Conservation (phyloP, 2,888 invertebrate genomes). For the Nemotelus pantherinus region DNA sequence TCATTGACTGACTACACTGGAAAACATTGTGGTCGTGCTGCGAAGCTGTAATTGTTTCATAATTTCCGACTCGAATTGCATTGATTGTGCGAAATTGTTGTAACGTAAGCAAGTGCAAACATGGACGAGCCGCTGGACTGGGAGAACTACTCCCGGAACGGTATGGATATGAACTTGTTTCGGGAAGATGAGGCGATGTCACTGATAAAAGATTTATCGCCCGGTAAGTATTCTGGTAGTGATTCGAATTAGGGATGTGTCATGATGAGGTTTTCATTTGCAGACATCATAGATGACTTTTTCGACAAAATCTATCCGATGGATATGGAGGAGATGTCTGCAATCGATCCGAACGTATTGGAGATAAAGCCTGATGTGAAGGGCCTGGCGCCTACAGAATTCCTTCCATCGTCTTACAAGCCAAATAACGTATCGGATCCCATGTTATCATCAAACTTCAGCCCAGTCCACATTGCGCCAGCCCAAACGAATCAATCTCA, state of each 20-base stretch:
- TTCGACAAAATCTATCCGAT: conserved; percentile 60
- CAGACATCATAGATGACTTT: conserved; percentile 61
- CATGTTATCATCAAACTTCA: conserved; percentile 58
- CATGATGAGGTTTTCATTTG: conserved; percentile 5
- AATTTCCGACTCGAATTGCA: not conserved
- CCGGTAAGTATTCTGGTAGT: conserved; percentile 53
- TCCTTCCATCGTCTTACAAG: conserved; percentile 56
- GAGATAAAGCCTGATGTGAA: conserved; percentile 48
- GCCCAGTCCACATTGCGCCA: conserved; percentile 46
- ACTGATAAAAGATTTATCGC: conserved; percentile 62
- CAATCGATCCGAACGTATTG: conserved; percentile 53
- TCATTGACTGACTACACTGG: conserved; percentile 14
- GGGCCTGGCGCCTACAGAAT: conserved; percentile 17
- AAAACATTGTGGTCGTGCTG: conserved; percentile 10
- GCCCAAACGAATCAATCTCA: not conserved
- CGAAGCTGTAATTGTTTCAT: conserved; percentile 13
- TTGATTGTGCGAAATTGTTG: conserved; percentile 2
- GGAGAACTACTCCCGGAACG: conserved; percentile 42
- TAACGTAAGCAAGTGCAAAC: not conserved
- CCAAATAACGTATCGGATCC: conserved; percentile 55
- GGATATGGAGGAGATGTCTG: conserved; percentile 52
- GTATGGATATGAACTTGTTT: conserved; percentile 58
- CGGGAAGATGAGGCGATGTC: conserved; percentile 62
- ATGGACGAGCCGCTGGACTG: conserved; percentile 56
- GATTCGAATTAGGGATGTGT: not conserved